Evolutionary conservation across 2,113 vertebrate genomes (phyloP), one percentile per base, ranked within the genome.

Genomic region (Cyphomyrus discorhynchus): DNA sequence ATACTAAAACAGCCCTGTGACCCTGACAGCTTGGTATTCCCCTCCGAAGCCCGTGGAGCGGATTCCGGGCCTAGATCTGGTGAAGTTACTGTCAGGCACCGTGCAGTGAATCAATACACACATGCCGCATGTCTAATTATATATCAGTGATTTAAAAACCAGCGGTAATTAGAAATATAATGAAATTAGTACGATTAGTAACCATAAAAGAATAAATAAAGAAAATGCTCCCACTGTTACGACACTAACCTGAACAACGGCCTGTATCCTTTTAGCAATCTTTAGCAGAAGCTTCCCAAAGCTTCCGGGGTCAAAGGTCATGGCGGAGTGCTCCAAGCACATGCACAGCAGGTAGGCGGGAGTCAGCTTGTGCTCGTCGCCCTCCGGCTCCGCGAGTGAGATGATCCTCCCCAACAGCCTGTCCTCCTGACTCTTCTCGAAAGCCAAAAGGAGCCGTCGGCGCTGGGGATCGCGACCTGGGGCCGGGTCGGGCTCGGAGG

Each of bases 321-420:
- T 95, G 90, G 98, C 98, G 0, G 98, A 97, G 92, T 99, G 98
- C 91, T 98, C 97, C 92, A 99, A 93, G 94, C 98, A 98, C 90
- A 99, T 96, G 93, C 98, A 99, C 87, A 99, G 95, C 83, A 99
- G 96, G 94, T 98, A 98, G 91, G 98, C 97, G 0, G 98, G 97
- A 0, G 97, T 96, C 94, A 99, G 95, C 94, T 98, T 98, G 93
- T 98, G 97, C 93, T 97, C 98, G 0, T 97, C 97, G 0, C 97
- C 96, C 0, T 96, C 95, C 0, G 98, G 98, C 93, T 98, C 98
- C 0, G 98, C 95, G n/a, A 99, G 96, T 0, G 96, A 96, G 93
- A 98, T 70, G 90, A 99, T 97, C 90, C 97, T 96, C 92, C 93
- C 95, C 91, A 99, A 91, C 74, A 99, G 95, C 15, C 95, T 85